Evolutionary conservation across 2,888 invertebrate genomes (phyloP).

Genomic region (Tetragnatha montana): DNA sequence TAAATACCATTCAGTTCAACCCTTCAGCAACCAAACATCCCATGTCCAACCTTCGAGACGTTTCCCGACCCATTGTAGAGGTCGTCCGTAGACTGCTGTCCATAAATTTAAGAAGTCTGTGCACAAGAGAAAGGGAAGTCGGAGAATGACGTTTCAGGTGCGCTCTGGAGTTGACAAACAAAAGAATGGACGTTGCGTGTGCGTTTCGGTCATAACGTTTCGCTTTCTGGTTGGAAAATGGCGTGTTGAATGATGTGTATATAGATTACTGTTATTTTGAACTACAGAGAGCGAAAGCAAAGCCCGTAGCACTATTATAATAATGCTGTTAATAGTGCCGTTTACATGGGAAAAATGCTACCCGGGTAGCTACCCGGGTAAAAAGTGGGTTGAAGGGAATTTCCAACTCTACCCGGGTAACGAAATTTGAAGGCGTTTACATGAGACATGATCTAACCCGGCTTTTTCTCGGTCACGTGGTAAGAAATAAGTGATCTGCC

Average conservation of each 20-base stretch:
- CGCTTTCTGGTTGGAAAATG: not conserved
- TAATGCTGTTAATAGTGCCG: too few species aligned
- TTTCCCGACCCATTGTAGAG: conserved; percentile 38
- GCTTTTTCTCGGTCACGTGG: too few species aligned
- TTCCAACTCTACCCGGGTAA: too few species aligned
- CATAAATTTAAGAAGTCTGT: conserved; percentile 10
- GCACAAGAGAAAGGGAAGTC: not conserved
- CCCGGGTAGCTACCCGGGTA: too few species aligned
- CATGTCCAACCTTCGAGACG: conserved; percentile 26
- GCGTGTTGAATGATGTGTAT: not conserved
- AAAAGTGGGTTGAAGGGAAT: too few species aligned
- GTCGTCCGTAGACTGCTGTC: conserved; percentile 26
- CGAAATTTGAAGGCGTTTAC: too few species aligned
- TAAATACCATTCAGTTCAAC: too few species aligned
- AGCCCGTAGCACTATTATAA: too few species aligned
- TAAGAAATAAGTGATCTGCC: too few species aligned
- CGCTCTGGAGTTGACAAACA: conserved; percentile 14
- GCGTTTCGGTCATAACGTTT: not conserved
- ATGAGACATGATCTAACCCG: too few species aligned
- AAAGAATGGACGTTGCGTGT: conserved; percentile 28
- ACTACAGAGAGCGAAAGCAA: not conserved
- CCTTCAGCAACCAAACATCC: not conserved
- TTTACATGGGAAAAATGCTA: too few species aligned
- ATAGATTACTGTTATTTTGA: not conserved
- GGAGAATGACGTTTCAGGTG: not conserved